Conservation (phyloP, 2,797 vertebrate species). For the Sternotherus odoratus region DNA sequence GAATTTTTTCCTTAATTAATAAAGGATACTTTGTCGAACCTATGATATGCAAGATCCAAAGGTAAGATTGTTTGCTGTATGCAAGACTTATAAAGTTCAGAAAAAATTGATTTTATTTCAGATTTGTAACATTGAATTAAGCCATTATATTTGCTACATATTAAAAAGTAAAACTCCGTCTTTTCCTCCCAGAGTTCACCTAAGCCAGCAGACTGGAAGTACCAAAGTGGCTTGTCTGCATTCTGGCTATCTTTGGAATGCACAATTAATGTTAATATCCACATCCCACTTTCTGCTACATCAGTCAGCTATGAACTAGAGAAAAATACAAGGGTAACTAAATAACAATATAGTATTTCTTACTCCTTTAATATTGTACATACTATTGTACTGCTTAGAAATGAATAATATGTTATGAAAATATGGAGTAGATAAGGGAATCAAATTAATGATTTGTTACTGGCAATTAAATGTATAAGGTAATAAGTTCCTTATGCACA, state of each 20-base stretch:
- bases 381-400: not conserved
- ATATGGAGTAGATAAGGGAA: not conserved
- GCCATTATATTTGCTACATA: not conserved
- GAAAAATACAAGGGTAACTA: conserved; percentile 86
- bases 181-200: conserved; percentile 84
- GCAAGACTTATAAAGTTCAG: not conserved
- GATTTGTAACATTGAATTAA: not conserved
- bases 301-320: conserved; percentile 80
- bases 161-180: not conserved
- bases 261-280: conserved; percentile 87
- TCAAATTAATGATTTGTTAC: not conserved
- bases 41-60: conserved; percentile 92
- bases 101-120: not conserved
- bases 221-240: conserved; percentile 86
- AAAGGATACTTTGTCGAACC: conserved; percentile 91
- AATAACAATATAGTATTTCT: not conserved
- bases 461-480: not conserved
- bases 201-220: conserved; percentile 96
- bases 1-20: conserved; percentile 83
- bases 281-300: conserved; percentile 85
- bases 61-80: conserved; percentile 77
- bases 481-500: not conserved
- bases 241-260: conserved; percentile 89
- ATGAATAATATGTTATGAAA: not conserved
- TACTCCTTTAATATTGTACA: not conserved